Evolutionary conservation across 2,888 invertebrate species (phyloP).

Genomic region (Latrodectus hesperus): DNA sequence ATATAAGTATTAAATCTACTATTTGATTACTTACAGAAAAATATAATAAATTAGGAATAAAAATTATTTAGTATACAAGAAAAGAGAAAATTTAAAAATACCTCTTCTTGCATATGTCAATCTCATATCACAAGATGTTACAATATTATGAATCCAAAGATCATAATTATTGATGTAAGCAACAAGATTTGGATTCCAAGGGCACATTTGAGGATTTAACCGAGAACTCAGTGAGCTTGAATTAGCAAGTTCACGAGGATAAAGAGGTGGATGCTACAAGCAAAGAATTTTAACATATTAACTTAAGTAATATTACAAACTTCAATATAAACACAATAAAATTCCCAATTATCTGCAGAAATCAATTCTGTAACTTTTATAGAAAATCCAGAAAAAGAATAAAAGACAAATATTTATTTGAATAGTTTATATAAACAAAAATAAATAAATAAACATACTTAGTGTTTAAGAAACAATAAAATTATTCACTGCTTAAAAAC

Average conservation of each 20-base stretch:
- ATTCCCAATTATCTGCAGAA: too few species aligned
- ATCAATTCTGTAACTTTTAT: too few species aligned
- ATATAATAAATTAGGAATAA: too few species aligned
- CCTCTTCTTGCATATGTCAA: conserved; percentile 68
- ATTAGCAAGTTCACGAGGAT: conserved; percentile 74
- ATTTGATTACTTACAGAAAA: too few species aligned
- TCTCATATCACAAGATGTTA: conserved; percentile 75
- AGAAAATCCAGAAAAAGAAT: too few species aligned
- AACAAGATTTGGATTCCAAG: conserved; percentile 85
- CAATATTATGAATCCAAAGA: conserved; percentile 88
- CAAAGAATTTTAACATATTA: not conserved
- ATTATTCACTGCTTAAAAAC: too few species aligned
- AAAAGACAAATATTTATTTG: too few species aligned
- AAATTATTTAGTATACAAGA: too few species aligned
- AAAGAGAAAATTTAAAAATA: not conserved
- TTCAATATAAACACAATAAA: not conserved
- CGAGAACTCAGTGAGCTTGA: conserved; percentile 81
- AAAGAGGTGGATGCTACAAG: conserved; percentile 73
- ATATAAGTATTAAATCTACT: too few species aligned
- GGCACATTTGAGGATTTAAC: conserved; percentile 88
- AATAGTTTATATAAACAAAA: too few species aligned
- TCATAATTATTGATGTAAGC: conserved; percentile 93
- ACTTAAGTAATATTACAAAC: not conserved
- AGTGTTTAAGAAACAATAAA: too few species aligned
- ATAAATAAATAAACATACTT: too few species aligned